Conservation (phyloP, 2,113 vertebrate species). For the human (Homo sapiens) region DNA sequence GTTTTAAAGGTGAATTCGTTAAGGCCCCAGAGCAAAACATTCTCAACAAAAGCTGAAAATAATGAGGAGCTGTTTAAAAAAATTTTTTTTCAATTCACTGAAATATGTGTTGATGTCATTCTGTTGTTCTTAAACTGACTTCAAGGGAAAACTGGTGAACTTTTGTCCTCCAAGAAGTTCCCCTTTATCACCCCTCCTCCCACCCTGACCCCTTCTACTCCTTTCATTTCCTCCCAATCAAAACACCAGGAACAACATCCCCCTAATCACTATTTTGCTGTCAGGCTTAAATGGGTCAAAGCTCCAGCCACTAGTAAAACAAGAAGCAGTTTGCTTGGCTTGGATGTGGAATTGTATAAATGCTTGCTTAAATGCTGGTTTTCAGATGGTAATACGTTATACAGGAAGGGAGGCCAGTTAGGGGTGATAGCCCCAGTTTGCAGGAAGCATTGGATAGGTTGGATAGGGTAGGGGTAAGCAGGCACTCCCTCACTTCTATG, state of each 20-base stretch:
- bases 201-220: background rate
- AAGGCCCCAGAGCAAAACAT: background rate
- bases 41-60: background rate
- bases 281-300: conserved; percentile 53
- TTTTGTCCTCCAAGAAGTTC: conserved; percentile 40
- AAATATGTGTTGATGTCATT: conserved; percentile 21
- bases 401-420: background rate
- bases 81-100: background rate
- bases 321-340: conserved; percentile 49
- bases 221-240: conserved; percentile 27
- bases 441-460: background rate
- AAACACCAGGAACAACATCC: conserved; percentile 2
- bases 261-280: conserved; percentile 20
- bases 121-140: conserved; percentile 44
- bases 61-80: background rate
- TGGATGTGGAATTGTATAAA: conserved; percentile 24
- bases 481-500: background rate
- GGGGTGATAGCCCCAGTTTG: background rate
- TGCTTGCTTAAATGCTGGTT: background rate
- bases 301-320: background rate
- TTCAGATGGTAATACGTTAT: background rate
- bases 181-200: background rate
- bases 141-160: conserved; percentile 48
- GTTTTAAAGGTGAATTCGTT: conserved; percentile 11
- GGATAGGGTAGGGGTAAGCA: background rate